Base-by-base conservation (phyloP, 2,888 invertebrate species). In the Melanostoma scalare region DNA sequence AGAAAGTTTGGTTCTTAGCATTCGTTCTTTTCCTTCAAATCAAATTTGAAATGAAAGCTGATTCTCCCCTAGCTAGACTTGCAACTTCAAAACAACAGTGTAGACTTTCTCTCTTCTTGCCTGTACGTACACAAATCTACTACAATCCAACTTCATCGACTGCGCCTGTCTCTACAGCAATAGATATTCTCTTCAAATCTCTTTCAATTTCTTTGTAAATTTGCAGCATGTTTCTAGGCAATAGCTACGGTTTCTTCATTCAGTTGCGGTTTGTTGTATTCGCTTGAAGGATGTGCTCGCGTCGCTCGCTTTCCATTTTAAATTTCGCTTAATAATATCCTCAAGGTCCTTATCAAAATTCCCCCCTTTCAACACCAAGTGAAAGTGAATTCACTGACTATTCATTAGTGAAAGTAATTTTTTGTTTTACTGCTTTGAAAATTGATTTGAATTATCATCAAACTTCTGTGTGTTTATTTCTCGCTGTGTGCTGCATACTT, bases 201-300 rank as follows among this genome's bases (percentile, higher is more conserved):
- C 40, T 42, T 36, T 10, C 3, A 5, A 44, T 30, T 53, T 8
- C 4, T 36, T 60, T 50, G 30, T 63, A 48, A 50, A 63, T 50
- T 53, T 53, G 33, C 74, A 69, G 82, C 75, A 84, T 84, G 79
- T 79, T 75, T 79, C 84, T 75, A 84, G 84, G 84, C 69, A 20
- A 10, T 4, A 69, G 52, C 74, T 71, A 68, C 8, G 6, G 56
- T 55, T 81, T 67, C 72, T 73, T 80, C 65, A 82, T 86, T 90
- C 89, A 90, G 90, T 90, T 90, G 89, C 90, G 89, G 89, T 89
- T 89, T 88, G 88, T 44, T 79, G 48, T 78, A 44, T 58, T 79
- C 48, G 69, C 42, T 60, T 9, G 67, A 75, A 74, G 84, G 84
- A 67, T 79, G 79, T 78, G 69, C 50, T 48, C 50, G 63, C 31